Conservation (phyloP, 2,797 vertebrate genomes). For the Onychomys arenicola region DNA sequence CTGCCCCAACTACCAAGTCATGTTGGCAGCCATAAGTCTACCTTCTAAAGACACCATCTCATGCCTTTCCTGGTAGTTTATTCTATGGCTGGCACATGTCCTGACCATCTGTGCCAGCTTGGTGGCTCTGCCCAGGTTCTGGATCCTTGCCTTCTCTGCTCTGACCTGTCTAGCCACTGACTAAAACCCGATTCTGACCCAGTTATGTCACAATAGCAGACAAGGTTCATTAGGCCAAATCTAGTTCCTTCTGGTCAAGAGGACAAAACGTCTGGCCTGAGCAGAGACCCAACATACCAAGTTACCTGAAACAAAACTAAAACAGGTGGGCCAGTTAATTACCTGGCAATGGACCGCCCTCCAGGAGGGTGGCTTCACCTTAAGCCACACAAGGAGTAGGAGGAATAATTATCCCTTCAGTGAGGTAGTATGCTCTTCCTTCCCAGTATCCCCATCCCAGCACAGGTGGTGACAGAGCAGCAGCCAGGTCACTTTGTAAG, state of each 20-base stretch:
- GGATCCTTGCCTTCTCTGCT: not conserved
- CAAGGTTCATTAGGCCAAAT: not conserved
- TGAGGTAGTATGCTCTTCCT: not conserved
- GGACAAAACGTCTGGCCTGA: not conserved
- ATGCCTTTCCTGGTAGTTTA: constrained; percentile 11
- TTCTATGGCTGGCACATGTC: not conserved
- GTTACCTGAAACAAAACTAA: not conserved
- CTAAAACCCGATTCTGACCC: not conserved
- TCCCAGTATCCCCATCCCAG: not conserved
- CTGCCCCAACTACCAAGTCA: not conserved
- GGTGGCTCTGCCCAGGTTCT: not conserved
- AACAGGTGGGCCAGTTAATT: too few species aligned
- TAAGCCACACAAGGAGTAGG: not conserved
- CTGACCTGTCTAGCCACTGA: not conserved
- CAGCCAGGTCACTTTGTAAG: not conserved
- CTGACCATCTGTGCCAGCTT: not conserved
- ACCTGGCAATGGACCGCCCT: not conserved
- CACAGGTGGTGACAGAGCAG: not conserved
- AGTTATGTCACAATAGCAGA: not conserved
- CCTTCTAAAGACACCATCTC: not conserved
- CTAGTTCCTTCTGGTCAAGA: not conserved
- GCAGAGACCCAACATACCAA: not conserved
- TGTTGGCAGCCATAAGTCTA: not conserved
- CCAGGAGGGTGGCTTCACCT: not conserved
- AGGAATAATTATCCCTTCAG: not conserved